Base-by-base conservation (phyloP, 2,113 vertebrate genomes). In the Tetrao urogallus region DNA sequence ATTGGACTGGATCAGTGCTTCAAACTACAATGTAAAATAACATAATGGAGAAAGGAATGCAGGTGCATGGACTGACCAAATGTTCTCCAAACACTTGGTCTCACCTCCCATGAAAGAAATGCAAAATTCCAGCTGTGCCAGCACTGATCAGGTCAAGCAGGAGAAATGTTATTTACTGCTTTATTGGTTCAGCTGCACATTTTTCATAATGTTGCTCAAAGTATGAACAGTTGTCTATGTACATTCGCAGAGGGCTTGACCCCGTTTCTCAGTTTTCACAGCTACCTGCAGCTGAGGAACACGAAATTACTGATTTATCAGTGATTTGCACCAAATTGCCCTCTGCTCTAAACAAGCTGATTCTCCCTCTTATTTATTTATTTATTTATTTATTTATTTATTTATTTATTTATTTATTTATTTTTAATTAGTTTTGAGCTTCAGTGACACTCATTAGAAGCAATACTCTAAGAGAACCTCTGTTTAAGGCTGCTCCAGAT, bases 381-480 rank as follows among this genome's bases (percentile, higher is more conserved):
- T 52, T 27, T n/a, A n/a, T n/a, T n/a, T n/a, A n/a, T n/a, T 80
- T 66, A 52, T 69, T 79, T 91, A 87, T 89, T 87, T 42, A 57
- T 52, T 27, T 38, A 38, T 38, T 80, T 66, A 52, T 69, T 79
- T 91, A 87, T 89, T 87, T 42, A 57, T 52, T 27, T 38, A 38
- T 54, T 95, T 89, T 88, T 43, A 65, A 87, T 91, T 82, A 70
- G 22, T 66, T 89, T 92, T 70, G 36, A 88, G 58, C 58, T 82
- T 82, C 43, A 18, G 47, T 58, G 63, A 84, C 24, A 28, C 42
- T 58, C 22, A 57, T 69, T 89, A 90, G 25, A 86, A 21, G 47
- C 34, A 95, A 77, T 60, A 92, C 82, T 86, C 52, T 79, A 65
- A 93, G 71, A 88, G 3, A 3, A 7, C 32, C 42, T 81, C 71